phyloP scores from a whole-genome alignment of 2,797 vertebrate genomes.

The Sebastes alutus region DNA sequence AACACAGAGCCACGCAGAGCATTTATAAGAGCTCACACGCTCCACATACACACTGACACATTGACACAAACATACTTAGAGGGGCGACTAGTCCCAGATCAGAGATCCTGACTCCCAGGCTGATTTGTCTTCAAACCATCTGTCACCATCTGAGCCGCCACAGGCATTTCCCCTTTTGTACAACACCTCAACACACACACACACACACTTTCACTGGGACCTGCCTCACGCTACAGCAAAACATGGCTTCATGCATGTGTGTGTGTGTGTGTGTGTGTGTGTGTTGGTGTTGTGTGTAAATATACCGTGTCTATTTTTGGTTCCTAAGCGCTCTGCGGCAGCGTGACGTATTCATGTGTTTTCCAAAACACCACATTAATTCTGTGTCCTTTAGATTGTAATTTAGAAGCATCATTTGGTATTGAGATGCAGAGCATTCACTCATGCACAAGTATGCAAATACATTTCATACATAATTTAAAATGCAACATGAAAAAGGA shows the following conservation, averaged over 20 bases:
- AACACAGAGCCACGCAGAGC: background rate
- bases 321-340: slow-evolving; percentile 27
- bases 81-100: slow-evolving; percentile 46
- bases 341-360: slow-evolving; percentile 19
- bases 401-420: slow-evolving; percentile 37
- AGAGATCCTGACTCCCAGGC: slow-evolving; percentile 77
- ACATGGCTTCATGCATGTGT: background rate
- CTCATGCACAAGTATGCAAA: slow-evolving; percentile 54
- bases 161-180: slow-evolving; percentile 73
- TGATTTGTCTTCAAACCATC: slow-evolving; percentile 81
- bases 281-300: slow-evolving; percentile 7
- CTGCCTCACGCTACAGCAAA: slow-evolving; percentile 17
- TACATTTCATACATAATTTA: slow-evolving; percentile 64
- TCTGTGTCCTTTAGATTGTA: slow-evolving; percentile 42
- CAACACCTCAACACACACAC: slow-evolving; percentile 31
- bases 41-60: background rate
- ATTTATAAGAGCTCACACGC: background rate
- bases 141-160: slow-evolving; percentile 80
- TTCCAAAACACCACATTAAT: slow-evolving; percentile 34
- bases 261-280: slow-evolving; percentile 8
- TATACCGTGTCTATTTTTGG: slow-evolving; percentile 55
- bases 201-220: slow-evolving; percentile 36
- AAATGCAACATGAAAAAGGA: slow-evolving; percentile 54
- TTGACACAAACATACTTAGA: slow-evolving; percentile 27
- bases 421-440: slow-evolving; percentile 36